phyloP scores from a whole-genome alignment of 2,113 vertebrate genomes.

The Engystomops pustulosus region DNA sequence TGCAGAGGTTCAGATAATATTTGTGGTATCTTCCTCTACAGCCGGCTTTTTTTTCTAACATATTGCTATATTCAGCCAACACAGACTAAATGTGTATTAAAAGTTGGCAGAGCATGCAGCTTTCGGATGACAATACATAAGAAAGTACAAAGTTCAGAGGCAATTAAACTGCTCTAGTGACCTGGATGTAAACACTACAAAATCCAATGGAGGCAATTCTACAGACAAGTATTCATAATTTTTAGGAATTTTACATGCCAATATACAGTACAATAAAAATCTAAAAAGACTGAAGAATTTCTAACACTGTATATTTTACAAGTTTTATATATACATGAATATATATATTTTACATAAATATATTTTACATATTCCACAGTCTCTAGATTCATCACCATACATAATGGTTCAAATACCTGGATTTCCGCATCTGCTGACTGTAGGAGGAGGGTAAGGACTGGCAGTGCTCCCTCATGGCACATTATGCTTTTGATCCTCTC shows the following conservation, averaged over 20 bases:
- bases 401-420: constrained; percentile 67
- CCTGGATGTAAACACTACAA: not conserved
- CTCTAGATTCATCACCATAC: too few species aligned
- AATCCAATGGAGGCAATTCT: not conserved
- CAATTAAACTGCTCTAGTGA: not conserved
- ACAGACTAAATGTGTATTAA: too few species aligned
- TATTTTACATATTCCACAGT: not conserved
- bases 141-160: too few species aligned
- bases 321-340: too few species aligned
- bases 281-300: not conserved
- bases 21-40: too few species aligned
- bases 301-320: too few species aligned
- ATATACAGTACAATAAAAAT: not conserved
- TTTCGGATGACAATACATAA: too few species aligned
- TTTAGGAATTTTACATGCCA: not conserved
- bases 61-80: too few species aligned
- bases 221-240: too few species aligned
- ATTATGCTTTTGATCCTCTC: constrained; percentile 73
- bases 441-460: constrained; percentile 74
- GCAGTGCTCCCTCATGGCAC: constrained; percentile 76
- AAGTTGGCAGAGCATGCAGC: too few species aligned
- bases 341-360: too few species aligned
- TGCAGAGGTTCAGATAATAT: not conserved
- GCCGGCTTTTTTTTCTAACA: too few species aligned
- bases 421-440: constrained; percentile 80